phyloP scores from a whole-genome alignment of 2,113 vertebrate species.

The Cairina moschata region DNA sequence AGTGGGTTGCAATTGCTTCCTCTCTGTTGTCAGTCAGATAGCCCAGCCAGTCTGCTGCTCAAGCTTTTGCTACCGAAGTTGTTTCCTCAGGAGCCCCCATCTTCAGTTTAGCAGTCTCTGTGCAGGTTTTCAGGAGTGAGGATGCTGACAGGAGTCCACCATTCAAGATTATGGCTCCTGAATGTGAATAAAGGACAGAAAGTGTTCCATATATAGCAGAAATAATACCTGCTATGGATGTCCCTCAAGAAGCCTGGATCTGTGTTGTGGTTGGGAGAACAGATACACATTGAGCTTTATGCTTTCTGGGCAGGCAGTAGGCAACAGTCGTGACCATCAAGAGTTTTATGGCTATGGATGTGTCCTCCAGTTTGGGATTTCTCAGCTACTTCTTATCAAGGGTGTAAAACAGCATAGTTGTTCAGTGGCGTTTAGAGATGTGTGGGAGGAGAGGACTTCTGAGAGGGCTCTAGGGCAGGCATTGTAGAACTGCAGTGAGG shows the following conservation, averaged over 20 bases:
- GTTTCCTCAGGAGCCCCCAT: background rate
- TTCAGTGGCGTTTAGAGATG: background rate
- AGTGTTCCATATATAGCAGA: background rate
- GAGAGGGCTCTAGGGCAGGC: background rate
- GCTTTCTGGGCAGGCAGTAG: background rate
- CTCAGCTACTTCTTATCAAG: background rate
- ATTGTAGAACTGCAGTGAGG: background rate
- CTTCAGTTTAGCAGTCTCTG: background rate
- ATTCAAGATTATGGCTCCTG: background rate
- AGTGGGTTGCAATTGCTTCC: background rate
- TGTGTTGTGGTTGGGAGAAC: background rate
- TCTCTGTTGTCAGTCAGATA: background rate
- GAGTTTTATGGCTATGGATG: background rate
- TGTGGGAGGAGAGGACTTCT: background rate
- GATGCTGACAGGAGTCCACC: background rate
- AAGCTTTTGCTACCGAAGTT: background rate
- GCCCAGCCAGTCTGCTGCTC: background rate
- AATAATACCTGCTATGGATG: background rate
- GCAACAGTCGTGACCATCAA: background rate
- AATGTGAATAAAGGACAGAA: background rate
- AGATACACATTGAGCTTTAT: background rate
- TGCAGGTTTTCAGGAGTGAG: background rate
- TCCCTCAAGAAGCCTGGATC: background rate
- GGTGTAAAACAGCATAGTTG: background rate
- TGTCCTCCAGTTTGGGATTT: background rate